Base-by-base conservation (phyloP, 2,888 invertebrate genomes). In the Lepidonotus clava region DNA sequence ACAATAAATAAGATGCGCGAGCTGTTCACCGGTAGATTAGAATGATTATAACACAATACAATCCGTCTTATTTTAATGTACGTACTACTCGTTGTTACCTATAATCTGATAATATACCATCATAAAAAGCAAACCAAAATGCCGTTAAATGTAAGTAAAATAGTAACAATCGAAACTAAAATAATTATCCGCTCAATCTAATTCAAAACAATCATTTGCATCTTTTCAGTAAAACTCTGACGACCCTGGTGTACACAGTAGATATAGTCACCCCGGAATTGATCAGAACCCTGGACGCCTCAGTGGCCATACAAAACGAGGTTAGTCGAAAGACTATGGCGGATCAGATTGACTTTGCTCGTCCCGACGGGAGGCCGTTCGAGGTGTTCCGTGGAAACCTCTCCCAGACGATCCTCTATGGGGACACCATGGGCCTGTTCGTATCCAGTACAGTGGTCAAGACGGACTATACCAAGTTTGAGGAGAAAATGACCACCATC, bases 391-490 rank as follows among this genome's bases (percentile, higher is more conserved):
- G 11, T 28, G 51, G 11, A 28, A 21, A 46, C 32, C 18, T 46
- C 46, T 21, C 11, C 1, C 1, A 41, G 41, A 18, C 38, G 11
- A 18, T 80, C 8, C 80, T 8, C 18, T 80, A 80, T 51, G 28
- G 21, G 24, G 28, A 46, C 41, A 80, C 80, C 18, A 80, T 80
- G 80, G 41, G n/a, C 0, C 80, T 80, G 28, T 80, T 8, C n/a
- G 80, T 80, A 8, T 41, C 28, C 28, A 46, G 28, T 6, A 80
- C 80, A 14, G 46, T 80, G 41, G 41, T 80, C 0, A 18, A 11
- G 5, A 80, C 80, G 4, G 80, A 80, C 32, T 80, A 80, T 80
- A 5, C 28, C 41, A 51, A 46, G 46, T 46, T 46, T n/a, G 80
- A 41, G 32, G 46, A 41, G 28, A 80, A 46, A 14, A 28, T 80